Conservation (phyloP, 2,113 vertebrate species). For the Stictonetta naevosa region DNA sequence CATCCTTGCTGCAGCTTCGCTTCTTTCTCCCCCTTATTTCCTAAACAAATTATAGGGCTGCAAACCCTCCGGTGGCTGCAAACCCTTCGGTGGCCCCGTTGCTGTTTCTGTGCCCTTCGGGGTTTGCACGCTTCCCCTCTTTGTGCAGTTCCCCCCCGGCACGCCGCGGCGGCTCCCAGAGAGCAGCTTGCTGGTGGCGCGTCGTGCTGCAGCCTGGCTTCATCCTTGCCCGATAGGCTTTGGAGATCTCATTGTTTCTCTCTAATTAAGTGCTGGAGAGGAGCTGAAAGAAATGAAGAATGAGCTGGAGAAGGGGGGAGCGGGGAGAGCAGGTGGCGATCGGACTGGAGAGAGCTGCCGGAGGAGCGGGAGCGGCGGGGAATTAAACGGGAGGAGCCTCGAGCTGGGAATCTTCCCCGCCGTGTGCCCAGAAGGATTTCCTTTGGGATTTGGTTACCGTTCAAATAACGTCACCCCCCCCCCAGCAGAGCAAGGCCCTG, state of each 20-base stretch:
- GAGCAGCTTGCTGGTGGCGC: slow-evolving; percentile 47
- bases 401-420: slow-evolving; percentile 14
- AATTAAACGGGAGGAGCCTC: slow-evolving; percentile 46
- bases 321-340: slow-evolving; percentile 65
- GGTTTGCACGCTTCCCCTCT: background rate
- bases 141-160: background rate
- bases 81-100: background rate
- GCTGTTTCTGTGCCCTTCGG: background rate
- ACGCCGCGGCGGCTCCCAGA: background rate
- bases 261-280: slow-evolving; percentile 62
- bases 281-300: slow-evolving; percentile 61
- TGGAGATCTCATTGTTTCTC: slow-evolving; percentile 65
- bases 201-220: slow-evolving; percentile 29
- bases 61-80: background rate
- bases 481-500: background rate
- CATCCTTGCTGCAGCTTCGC: background rate
- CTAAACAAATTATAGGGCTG: background rate
- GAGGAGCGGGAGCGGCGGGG: slow-evolving; percentile 57
- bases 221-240: slow-evolving; percentile 50
- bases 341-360: slow-evolving; percentile 52
- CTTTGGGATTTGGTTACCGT: slow-evolving; percentile 36
- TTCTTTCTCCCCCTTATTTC: background rate
- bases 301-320: background rate
- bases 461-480: background rate
- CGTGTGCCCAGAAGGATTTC: slow-evolving; percentile 41